Evolutionary conservation across 92 coral and sea anemone genomes (phyloP), one percentile per base, ranked within the genome.

Genomic region (Heteractis magnifica): DNA sequence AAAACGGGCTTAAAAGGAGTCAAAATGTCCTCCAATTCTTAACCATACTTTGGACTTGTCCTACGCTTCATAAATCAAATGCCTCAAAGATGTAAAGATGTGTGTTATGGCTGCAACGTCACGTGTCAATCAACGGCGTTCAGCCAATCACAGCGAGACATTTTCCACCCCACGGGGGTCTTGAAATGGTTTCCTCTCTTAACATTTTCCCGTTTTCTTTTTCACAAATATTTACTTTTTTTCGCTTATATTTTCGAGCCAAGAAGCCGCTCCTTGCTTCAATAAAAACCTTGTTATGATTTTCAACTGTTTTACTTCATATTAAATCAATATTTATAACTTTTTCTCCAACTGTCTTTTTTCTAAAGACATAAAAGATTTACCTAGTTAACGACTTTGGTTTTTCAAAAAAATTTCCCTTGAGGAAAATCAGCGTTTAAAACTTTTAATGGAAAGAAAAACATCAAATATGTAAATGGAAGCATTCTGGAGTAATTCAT

Each of bases 31-130:
- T 60, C 64, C 48, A 85, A 78, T 9, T 51, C 78, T 8, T 19
- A 41, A 55, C 76, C 88, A 85, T 70, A 52, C 41, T 52, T 44
- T 12, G 72, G 0, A 77, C 41, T 10, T 13, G 51, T 21, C 74
- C 80, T 21, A 44, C 72, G 76, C 88, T 85, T 53, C 88, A 85
- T 85, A 85, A 85, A 85, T 85, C 78, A 85, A 85, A 85, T 85
- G 83, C 78, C 79, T 77, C 56, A 79, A 79, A 79, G 56, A 65
- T 70, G 84, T 71, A 70, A 79, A 70, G 77, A 76, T 76, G 83
- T 85, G 55, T 85, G 82, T 85, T 85, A 71, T 85, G 83, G 81
- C 18, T 64, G 23, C 52, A 65, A 85, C 83, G 88, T 85, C 88
- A 85, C 83, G 23, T 85, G 88, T 71, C 88, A 85, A 85, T 85